phyloP scores from a whole-genome alignment of 1,140 invertebrate genomes.

The Trichomalopsis sarcophagae region DNA sequence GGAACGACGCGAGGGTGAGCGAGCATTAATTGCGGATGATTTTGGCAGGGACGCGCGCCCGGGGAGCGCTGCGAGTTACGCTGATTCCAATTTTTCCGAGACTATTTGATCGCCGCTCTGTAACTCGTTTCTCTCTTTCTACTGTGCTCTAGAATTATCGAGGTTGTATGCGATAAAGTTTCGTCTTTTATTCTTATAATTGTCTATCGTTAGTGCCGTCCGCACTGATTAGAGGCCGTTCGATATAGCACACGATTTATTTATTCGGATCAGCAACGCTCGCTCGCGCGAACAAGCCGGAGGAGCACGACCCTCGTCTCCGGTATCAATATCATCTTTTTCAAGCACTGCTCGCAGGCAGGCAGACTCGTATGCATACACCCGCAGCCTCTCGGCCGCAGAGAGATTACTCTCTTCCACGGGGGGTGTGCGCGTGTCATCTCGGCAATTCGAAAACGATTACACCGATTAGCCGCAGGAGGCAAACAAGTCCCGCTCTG shows the following conservation, averaged over 20 bases:
- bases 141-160: too few relatives aligned
- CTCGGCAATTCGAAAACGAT: constrained; percentile 48
- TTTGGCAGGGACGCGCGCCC: constrained; percentile 27
- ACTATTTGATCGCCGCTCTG: constrained; percentile 3
- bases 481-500: constrained; percentile 29
- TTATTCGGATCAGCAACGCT: too few relatives aligned
- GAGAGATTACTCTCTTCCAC: neutral
- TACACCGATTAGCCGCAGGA: constrained; percentile 38
- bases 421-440: neutral
- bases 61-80: neutral
- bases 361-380: neutral
- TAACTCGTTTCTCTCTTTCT: too few relatives aligned
- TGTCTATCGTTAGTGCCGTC: too few relatives aligned
- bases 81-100: constrained; percentile 24
- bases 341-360: neutral
- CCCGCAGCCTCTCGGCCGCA: neutral
- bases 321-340: neutral
- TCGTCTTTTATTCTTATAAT: too few relatives aligned
- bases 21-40: constrained; percentile 42
- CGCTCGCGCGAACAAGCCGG: too few relatives aligned
- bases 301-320: neutral
- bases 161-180: too few relatives aligned
- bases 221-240: too few relatives aligned
- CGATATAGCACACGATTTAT: too few relatives aligned
- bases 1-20: neutral